Evolutionary conservation across 2,797 vertebrate species (phyloP).

Genomic region (Microctenopoma stevenorrisi): DNA sequence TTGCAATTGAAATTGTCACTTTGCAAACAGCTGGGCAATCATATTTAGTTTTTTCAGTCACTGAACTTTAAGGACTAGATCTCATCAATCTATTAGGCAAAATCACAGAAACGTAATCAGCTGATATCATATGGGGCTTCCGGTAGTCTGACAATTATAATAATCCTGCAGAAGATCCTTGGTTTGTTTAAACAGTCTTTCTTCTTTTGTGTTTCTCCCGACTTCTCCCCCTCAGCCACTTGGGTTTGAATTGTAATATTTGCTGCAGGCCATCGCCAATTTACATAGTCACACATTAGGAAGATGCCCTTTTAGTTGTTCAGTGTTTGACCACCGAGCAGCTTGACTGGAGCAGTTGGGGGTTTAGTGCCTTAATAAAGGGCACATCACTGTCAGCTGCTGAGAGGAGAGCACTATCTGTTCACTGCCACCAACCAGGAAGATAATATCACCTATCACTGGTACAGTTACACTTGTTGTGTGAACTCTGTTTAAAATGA

Average conservation of each 20-base stretch:
- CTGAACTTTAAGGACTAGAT: conserved; percentile 16
- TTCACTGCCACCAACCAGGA: conserved; percentile 26
- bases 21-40: conserved; percentile 35
- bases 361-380: conserved; percentile 60
- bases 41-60: conserved; percentile 16
- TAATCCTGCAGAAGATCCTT: neutral
- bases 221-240: neutral
- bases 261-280: conserved; percentile 47
- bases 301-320: conserved; percentile 60
- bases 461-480: neutral
- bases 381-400: conserved; percentile 60
- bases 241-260: conserved; percentile 29
- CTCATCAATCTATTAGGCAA: conserved; percentile 32
- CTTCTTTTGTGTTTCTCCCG: conserved; percentile 6
- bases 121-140: neutral
- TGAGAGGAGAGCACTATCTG: conserved; percentile 35
- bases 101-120: conserved; percentile 31
- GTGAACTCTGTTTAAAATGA: conserved; percentile 2
- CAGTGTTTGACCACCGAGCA: conserved; percentile 46
- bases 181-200: conserved; percentile 9
- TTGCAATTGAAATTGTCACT: conserved; percentile 19
- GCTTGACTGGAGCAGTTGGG: conserved; percentile 41
- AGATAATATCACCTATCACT: conserved; percentile 13
- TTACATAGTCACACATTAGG: conserved; percentile 52
- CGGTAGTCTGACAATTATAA: conserved; percentile 1